A percentile compares a stretch with the other conserved stretches of the same genome.
Evolutionary conservation across 2,797 vertebrate genomes (phyloP).

Genomic region (Loris lydekkerianus): DNA sequence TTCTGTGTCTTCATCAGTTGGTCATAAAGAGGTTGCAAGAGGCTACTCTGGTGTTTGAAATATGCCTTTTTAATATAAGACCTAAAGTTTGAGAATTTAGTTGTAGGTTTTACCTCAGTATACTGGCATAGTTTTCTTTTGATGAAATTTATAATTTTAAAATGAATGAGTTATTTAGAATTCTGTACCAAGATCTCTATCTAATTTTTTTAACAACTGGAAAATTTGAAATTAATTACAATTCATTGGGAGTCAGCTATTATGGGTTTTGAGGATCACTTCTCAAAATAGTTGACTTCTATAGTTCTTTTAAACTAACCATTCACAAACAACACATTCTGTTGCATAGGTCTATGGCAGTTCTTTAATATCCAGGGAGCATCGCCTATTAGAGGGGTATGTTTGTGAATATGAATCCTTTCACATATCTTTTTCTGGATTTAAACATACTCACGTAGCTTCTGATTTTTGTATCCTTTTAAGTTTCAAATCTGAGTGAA

Average conservation of each 20-base stretch:
- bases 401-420: not conserved
- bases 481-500: slow-evolving; percentile 11
- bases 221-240: not conserved
- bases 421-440: not conserved
- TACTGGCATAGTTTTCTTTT: not conserved
- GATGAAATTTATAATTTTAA: not conserved
- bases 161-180: not conserved
- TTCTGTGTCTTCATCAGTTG: not conserved
- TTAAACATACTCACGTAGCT: not conserved
- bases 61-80: not conserved
- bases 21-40: slow-evolving; percentile 2
- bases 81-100: not conserved
- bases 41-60: not conserved
- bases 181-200: not conserved
- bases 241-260: not conserved
- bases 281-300: not conserved
- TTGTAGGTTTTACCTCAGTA: not conserved
- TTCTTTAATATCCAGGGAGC: not conserved
- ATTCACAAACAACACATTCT: not conserved
- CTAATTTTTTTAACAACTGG: not conserved
- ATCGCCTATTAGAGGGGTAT: not conserved
- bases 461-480: not conserved
- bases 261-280: not conserved
- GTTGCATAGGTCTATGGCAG: not conserved
- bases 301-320: not conserved